Evolutionary conservation across 2,888 invertebrate species (phyloP).

Genomic region (Andricus curvator): DNA sequence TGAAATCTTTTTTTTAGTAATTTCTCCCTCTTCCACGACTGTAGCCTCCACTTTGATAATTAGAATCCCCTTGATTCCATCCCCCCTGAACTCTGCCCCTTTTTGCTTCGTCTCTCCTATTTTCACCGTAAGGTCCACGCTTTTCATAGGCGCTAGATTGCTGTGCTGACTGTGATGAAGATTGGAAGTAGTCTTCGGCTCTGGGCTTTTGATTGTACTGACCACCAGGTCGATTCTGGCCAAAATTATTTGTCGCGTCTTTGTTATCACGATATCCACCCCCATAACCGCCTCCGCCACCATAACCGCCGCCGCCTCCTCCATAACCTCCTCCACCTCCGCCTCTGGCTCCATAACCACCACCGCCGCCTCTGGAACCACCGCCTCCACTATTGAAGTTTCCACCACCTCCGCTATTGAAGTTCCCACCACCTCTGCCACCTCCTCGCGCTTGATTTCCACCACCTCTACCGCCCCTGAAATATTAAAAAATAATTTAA

Average conservation of each 20-base stretch:
- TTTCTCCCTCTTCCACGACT: conserved; percentile 58
- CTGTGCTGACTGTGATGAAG: not conserved
- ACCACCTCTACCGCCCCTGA: not conserved
- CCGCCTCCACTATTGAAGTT: conserved; percentile 61
- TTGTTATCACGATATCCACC: conserved; percentile 59
- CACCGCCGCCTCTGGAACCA: conserved; percentile 52
- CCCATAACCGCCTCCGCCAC: conserved; percentile 58
- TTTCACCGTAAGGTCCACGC: conserved; percentile 54
- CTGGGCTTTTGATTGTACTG: conserved; percentile 39
- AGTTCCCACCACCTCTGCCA: conserved; percentile 5
- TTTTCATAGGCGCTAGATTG: conserved; percentile 43
- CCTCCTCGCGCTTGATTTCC: not conserved
- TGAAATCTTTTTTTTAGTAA: not conserved
- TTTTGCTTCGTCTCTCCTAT: conserved; percentile 59
- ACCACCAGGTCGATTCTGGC: conserved; percentile 48
- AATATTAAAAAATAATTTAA: not conserved
- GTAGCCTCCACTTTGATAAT: conserved; percentile 57
- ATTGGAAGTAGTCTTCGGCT: conserved; percentile 43
- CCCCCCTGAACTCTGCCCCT: conserved; percentile 73
- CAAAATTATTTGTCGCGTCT: conserved; percentile 51
- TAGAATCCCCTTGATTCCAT: conserved; percentile 70
- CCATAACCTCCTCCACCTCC: conserved; percentile 72
- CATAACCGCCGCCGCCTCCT: conserved; percentile 64
- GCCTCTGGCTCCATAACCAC: conserved; percentile 66
- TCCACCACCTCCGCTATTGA: conserved; percentile 64